Evolutionary conservation across 2,113 vertebrate genomes (phyloP).

Genomic region (Ursus arctos): DNA sequence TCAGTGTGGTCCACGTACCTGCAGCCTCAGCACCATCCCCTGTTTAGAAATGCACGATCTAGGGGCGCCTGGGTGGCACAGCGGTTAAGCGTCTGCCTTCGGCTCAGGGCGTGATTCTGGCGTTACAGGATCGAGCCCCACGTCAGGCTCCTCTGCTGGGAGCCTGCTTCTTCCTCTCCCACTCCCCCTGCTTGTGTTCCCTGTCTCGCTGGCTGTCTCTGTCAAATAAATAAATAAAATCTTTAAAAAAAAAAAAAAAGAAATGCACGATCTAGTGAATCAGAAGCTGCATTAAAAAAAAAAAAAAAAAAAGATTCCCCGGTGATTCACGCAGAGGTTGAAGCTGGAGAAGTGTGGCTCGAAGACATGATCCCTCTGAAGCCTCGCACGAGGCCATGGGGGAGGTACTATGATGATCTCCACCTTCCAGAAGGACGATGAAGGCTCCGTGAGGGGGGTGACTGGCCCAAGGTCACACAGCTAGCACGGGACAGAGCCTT

Average conservation of each 20-base stretch:
- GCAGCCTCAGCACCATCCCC: fast-evolving
- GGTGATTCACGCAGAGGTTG: background rate
- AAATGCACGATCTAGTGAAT: background rate
- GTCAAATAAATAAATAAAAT: too few relatives aligned
- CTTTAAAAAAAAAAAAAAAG: too few relatives aligned
- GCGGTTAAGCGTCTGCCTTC: too few relatives aligned
- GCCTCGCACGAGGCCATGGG: background rate
- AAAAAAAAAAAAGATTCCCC: background rate
- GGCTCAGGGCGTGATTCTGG: too few relatives aligned
- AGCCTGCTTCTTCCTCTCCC: too few relatives aligned
- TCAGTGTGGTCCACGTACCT: background rate
- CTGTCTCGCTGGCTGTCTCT: too few relatives aligned
- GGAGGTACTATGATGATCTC: too few relatives aligned
- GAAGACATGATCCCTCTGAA: background rate
- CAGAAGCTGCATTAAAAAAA: background rate
- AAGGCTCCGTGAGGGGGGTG: background rate
- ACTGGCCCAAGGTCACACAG: background rate
- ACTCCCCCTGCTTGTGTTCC: too few relatives aligned
- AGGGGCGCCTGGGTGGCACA: too few relatives aligned
- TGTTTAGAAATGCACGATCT: background rate
- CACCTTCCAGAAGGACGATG: too few relatives aligned
- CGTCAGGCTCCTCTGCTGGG: too few relatives aligned
- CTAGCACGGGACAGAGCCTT: background rate
- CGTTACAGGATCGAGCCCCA: too few relatives aligned
- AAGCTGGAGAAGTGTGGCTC: background rate